A percentile compares a stretch with the other conserved stretches of the same genome.
phyloP scores from a whole-genome alignment of 2,113 vertebrate genomes.

The Corythornis cristatus region DNA sequence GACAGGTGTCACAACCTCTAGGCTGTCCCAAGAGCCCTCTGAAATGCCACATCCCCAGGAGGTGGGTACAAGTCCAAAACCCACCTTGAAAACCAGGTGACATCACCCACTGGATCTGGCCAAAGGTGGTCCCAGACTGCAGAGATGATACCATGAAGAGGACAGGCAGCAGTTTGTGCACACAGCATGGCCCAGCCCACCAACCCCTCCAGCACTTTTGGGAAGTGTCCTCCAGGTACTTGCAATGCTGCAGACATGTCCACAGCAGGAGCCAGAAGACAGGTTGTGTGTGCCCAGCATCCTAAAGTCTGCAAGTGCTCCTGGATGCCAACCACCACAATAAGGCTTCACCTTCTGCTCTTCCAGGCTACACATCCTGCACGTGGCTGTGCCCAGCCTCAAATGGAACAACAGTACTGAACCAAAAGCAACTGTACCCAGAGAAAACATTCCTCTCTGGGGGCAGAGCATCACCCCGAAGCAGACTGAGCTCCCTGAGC shows the following conservation, averaged over 20 bases:
- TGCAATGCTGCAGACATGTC: background rate
- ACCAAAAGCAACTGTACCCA: background rate
- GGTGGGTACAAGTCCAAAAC: background rate
- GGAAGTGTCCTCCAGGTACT: background rate
- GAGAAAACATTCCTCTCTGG: background rate
- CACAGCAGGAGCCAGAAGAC: background rate
- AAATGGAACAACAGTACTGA: background rate
- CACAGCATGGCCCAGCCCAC: background rate
- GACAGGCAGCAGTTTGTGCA: background rate
- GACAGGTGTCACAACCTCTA: background rate
- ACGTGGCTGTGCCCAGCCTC: background rate
- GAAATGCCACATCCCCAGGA: background rate
- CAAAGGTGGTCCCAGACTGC: background rate
- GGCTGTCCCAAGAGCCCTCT: background rate
- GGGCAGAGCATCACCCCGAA: background rate
- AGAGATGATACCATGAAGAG: background rate
- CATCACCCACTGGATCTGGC: background rate
- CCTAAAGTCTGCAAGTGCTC: background rate
- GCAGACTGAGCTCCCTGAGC: background rate
- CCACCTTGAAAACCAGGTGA: background rate
- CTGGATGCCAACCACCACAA: background rate
- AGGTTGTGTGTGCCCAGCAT: accelerated
- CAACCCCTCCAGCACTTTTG: background rate
- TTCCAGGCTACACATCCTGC: background rate
- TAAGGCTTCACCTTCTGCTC: background rate